A percentile compares a stretch with the other conserved stretches of the same genome.
Evolutionary conservation across 2,113 vertebrate genomes (phyloP).

Genomic region (Plecturocebus donacophilus): DNA sequence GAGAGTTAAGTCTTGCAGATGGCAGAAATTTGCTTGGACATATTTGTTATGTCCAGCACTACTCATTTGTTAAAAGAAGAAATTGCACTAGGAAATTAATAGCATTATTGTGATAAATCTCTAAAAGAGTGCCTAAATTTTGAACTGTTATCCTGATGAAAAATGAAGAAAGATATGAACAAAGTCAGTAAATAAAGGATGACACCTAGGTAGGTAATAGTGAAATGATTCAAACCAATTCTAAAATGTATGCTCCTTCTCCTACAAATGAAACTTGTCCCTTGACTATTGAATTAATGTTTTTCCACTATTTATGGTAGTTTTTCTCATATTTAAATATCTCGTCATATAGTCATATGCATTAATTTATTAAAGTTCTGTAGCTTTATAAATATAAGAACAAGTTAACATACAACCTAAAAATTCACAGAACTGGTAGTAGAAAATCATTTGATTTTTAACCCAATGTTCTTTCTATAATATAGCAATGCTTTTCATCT

Average conservation of each 20-base stretch:
- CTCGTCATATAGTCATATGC: neutral
- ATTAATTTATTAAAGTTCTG: neutral
- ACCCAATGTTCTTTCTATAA: neutral
- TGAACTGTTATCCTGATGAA: neutral
- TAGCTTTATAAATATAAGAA: neutral
- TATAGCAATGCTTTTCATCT: neutral
- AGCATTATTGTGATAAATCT: neutral
- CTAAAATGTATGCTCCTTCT: neutral
- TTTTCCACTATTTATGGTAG: neutral
- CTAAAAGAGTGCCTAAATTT: neutral
- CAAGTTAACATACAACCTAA: neutral
- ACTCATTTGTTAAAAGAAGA: constrained; percentile 2
- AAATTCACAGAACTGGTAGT: neutral
- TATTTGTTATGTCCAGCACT: neutral
- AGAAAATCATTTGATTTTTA: neutral
- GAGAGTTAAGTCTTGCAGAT: neutral
- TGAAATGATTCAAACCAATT: neutral
- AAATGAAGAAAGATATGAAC: neutral
- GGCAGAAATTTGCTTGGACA: neutral
- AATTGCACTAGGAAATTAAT: neutral
- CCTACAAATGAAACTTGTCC: neutral
- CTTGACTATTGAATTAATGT: neutral
- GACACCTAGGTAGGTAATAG: neutral
- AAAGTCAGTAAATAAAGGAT: neutral
- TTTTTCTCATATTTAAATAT: neutral